Conservation (phyloP, 2,888 invertebrate species). For the Diadromus collaris region DNA sequence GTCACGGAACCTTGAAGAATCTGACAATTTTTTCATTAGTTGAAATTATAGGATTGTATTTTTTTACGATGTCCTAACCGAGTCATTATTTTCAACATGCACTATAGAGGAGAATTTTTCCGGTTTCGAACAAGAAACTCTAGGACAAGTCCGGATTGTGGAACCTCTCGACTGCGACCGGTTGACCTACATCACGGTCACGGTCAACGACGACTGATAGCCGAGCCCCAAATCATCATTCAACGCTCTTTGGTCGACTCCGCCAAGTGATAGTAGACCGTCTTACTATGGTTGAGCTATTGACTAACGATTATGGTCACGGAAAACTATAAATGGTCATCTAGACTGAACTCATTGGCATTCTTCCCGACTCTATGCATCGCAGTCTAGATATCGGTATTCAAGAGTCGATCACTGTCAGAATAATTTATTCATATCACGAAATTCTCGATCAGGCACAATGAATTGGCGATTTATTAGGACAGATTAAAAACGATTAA, state of each 20-base stretch:
- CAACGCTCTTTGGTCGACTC: constrained; percentile 58
- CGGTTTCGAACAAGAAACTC: constrained; percentile 56
- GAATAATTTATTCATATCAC: not conserved
- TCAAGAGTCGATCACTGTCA: not conserved
- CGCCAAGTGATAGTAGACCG: constrained; percentile 24
- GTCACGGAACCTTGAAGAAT: constrained; percentile 2
- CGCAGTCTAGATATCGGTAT: constrained; percentile 41
- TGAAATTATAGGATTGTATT: constrained; percentile 9
- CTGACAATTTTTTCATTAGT: constrained; percentile 34
- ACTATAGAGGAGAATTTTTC: constrained; percentile 61
- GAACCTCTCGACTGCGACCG: constrained; percentile 72
- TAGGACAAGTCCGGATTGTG: constrained; percentile 25
- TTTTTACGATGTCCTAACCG: not conserved
- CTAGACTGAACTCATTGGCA: constrained; percentile 59
- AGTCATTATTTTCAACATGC: constrained; percentile 67
- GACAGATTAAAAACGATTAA: no score
- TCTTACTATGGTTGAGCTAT: constrained; percentile 24
- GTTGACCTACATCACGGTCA: constrained; percentile 78
- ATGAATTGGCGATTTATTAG: not conserved
- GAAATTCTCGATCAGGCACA: not conserved
- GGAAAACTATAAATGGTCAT: constrained; percentile 60
- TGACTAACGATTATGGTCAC: constrained; percentile 49
- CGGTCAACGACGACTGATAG: constrained; percentile 69
- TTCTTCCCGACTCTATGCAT: constrained; percentile 46
- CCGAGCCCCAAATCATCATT: constrained; percentile 42